Conservation (phyloP, 2,113 vertebrate species). For the Pseudorectes ferrugineus region DNA sequence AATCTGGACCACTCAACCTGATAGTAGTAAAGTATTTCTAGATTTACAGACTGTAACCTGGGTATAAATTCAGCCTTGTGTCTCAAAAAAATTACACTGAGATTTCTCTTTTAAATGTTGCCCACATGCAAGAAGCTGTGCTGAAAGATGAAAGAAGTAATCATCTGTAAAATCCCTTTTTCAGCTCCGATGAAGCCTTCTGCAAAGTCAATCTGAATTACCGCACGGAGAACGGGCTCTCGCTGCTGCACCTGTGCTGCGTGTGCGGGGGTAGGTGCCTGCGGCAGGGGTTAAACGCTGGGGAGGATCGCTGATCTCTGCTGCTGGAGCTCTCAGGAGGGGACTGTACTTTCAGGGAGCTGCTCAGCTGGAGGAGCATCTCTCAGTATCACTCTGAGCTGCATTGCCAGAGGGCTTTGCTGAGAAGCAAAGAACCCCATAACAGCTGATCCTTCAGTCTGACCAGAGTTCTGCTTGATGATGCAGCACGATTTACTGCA, state of each 20-base stretch:
- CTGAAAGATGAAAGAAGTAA: neutral
- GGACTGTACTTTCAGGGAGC: neutral
- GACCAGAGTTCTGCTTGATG: neutral
- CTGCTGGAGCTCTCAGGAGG: neutral
- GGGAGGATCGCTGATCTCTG: neutral
- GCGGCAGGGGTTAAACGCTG: neutral
- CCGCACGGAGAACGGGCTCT: constrained; percentile 86
- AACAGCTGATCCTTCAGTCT: neutral
- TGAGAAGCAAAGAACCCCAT: fast-evolving
- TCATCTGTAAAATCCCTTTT: constrained; percentile 41
- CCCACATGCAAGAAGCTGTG: neutral
- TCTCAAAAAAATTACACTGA: neutral
- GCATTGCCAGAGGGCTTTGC: neutral
- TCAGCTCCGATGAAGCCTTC: constrained; percentile 93
- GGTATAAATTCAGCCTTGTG: neutral
- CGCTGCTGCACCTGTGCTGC: constrained; percentile 91
- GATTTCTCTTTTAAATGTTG: neutral
- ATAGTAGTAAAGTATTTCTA: neutral
- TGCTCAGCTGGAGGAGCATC: neutral
- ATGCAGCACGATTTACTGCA: neutral
- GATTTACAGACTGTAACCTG: neutral
- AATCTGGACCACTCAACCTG: neutral
- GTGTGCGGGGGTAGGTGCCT: constrained; percentile 82
- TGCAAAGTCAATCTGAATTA: constrained; percentile 91
- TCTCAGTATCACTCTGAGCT: neutral